These are phyloP conservation scores for Pachliopta kotzebuea DNA, from an alignment of 2,888 invertebrate species.

Conservation along the genomic window DNA sequence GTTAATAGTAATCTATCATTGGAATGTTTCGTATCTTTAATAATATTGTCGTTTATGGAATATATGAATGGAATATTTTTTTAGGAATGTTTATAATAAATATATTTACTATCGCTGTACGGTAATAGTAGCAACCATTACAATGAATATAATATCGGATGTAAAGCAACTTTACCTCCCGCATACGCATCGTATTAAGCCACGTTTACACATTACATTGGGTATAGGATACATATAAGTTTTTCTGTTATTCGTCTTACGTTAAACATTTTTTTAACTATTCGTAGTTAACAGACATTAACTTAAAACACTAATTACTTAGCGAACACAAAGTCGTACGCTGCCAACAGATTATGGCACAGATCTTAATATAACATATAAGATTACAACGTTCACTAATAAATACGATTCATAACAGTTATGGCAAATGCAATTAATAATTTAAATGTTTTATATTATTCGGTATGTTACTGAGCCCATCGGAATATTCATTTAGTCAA, in stretches of 20 bases:
- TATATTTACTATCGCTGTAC: conserved; percentile 41
- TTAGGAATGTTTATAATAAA: conserved; percentile 53
- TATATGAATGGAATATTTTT: conserved; percentile 37
- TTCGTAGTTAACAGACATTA: conserved; percentile 66
- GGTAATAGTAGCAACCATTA: conserved; percentile 39
- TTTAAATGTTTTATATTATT: conserved; percentile 3
- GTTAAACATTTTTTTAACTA: conserved; percentile 61
- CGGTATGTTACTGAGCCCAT: conserved; percentile 8
- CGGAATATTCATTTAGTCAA: conserved; percentile 11
- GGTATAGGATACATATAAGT: conserved; percentile 43
- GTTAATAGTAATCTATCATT: conserved; percentile 61
- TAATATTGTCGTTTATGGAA: conserved; percentile 47
- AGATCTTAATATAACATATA: conserved; percentile 61
- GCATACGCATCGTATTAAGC: conserved; percentile 17
- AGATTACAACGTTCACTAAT: conserved; percentile 57
- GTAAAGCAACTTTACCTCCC: conserved; percentile 9
- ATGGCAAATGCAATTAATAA: conserved; percentile 11
- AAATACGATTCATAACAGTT: conserved; percentile 37
- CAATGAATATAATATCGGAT: conserved; percentile 20
- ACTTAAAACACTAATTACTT: conserved; percentile 67
- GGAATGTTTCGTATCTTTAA: conserved; percentile 68
- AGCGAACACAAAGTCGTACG: conserved; percentile 66
- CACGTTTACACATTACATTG: conserved; percentile 40
- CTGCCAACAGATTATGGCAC: conserved; percentile 77
- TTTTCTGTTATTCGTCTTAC: conserved; percentile 55